Base-by-base conservation (phyloP, 2,888 invertebrate genomes). In the Abrostola triplasia region DNA sequence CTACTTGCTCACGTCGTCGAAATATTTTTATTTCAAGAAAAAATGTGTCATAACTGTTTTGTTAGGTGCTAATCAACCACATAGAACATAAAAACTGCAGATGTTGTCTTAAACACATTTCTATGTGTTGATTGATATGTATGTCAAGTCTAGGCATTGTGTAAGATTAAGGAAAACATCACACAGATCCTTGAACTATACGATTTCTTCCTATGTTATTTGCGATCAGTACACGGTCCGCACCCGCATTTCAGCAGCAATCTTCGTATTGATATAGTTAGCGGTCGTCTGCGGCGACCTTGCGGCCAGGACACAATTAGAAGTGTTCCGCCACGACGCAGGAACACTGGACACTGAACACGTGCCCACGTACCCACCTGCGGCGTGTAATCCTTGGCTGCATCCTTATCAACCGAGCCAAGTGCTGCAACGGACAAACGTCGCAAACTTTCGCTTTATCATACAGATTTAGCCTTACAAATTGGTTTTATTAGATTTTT, bases 221-320 rank as follows among this genome's bases (percentile, higher is more conserved):
- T 88, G 85, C 80, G 58, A 47, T 59, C 86, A 49, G 64, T 90
- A 80, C 83, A 0, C 9, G 51, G 54, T 61, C 67, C 76, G 66
- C 83, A 86, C 90, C 91, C 90, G 89, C 86, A 91, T 88, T 83
- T 86, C 69, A 86, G 83, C 82, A 73, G 86, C 92, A 93, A 93
- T 93, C 90, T 91, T 90, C 90, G 86, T 85, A 91, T 90, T 92
- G 89, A 87, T 89, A 87, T 81, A 88, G 89, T 90, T 89, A 90
- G 84, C 84, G 80, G 82, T 80, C 78, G 80, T 59, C 57, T 71
- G 68, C 73, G 72, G 72, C 80, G 90, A 90, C 93, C 93, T 93
- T 92, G 91, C 59, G 70, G 73, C 80, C 82, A 76, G 83, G 89
- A 91, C 89, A 87, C 91, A 88, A 90, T 90, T 90, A 90, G 77